Evolutionary conservation across 2,797 vertebrate species (phyloP), one percentile per base, ranked within the genome.

Genomic region (Sebastes wilsoni): DNA sequence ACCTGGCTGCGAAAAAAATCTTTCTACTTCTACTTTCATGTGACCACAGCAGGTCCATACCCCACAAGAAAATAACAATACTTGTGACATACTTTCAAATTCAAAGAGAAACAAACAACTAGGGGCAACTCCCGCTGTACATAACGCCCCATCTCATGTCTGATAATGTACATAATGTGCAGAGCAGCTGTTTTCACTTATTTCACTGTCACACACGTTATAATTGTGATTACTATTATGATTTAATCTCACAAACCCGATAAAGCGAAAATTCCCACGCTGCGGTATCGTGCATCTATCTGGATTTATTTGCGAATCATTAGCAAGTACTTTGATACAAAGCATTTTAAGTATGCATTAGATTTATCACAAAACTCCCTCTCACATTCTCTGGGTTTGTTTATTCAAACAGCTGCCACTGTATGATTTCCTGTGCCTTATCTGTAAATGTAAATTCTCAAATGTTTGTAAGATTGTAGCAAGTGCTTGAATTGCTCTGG

Each of bases 381-480:
- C 70, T 80, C 62, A 87, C 74, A 75, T 80, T 89, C 78, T 88
- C 75, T 70, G 66, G 61, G 77, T 90, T 84, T 91, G 80, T 91
- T 86, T 65, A 85, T 75, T 92, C 74, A 86, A 80, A 79, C 75
- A 79, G 77, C 82, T 85, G 83, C 79, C 80, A 84, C 60, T 89
- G 89, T 90, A 77, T 67, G 71, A 87, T 82, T 88, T 87, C 68
- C 64, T 87, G 89, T 94, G 90, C 89, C 87, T 92, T 92, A 84
- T 83, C 65, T 93, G 91, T 93, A 82, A 81, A 89, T 92, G 91
- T 92, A 79, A 72, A 84, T 87, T 88, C 79, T 87, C 80, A 87
- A 80, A 84, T 89, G 84, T 86, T 52, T 82, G 78, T 89, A 80
- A 70, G 74, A 89, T 89, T 88, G 87, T 93, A 89, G 81, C 77